phyloP scores from a whole-genome alignment of 2,888 invertebrate species.

The Palloptera scutellata region DNA sequence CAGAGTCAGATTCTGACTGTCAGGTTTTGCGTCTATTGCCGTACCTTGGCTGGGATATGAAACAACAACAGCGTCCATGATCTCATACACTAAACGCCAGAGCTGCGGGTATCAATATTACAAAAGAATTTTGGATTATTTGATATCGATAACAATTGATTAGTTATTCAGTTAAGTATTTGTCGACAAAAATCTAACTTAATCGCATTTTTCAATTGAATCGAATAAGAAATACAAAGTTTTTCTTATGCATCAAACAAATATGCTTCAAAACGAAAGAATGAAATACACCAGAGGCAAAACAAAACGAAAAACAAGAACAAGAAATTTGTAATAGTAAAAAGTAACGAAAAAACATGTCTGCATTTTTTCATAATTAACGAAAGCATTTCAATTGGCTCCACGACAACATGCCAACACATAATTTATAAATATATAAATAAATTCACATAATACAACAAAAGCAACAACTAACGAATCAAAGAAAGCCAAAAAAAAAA shows the following conservation, averaged over 20 bases:
- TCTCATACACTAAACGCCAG: too few relatives aligned
- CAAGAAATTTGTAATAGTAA: not conserved
- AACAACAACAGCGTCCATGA: too few relatives aligned
- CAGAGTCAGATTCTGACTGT: too few relatives aligned
- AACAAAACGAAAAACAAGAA: not conserved
- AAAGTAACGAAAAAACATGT: conserved; percentile 18
- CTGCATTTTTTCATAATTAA: conserved; percentile 31
- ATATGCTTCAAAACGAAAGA: not conserved
- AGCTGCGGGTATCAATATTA: too few relatives aligned
- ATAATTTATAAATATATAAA: conserved; percentile 32
- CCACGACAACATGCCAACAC: conserved; percentile 34
- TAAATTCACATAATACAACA: conserved; percentile 14
- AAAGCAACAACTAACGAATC: conserved; percentile 11
- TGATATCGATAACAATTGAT: too few relatives aligned
- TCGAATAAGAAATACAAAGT: too few relatives aligned
- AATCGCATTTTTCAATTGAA: too few relatives aligned
- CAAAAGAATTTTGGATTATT: too few relatives aligned
- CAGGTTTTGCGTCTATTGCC: too few relatives aligned
- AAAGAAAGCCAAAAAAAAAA: conserved; percentile 19
- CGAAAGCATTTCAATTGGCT: conserved; percentile 38
- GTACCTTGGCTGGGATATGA: too few relatives aligned
- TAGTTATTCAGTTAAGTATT: too few relatives aligned
- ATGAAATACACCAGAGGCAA: conserved; percentile 7
- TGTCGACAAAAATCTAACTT: too few relatives aligned
- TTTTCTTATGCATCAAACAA: not conserved